Evolutionary conservation across 2,113 vertebrate species (phyloP).

Genomic region (Rattus rattus): DNA sequence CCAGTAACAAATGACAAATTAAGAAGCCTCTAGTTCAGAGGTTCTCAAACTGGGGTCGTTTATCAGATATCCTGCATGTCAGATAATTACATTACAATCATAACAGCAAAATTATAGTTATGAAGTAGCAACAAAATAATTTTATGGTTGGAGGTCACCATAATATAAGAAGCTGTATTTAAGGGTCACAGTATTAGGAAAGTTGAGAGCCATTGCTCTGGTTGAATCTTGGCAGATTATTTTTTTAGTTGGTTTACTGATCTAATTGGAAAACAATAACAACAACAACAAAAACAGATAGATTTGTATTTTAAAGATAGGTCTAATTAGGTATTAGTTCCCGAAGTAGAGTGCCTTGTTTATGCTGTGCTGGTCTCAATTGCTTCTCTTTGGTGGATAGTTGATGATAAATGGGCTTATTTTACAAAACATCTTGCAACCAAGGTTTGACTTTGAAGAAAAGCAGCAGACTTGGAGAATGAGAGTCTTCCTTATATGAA

Average conservation of each 20-base stretch:
- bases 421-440: not conserved
- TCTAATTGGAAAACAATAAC: not conserved
- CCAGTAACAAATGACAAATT: constrained; percentile 3
- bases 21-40: constrained; percentile 3
- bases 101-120: not conserved
- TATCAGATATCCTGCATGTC: not conserved
- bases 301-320: not conserved
- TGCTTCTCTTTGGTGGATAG: not conserved
- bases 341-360: not conserved
- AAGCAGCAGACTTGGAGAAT: not conserved
- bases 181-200: not conserved
- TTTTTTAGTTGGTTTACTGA: not conserved
- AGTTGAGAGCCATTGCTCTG: not conserved
- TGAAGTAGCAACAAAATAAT: not conserved
- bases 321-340: not conserved
- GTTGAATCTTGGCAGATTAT: not conserved
- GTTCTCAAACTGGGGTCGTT: not conserved
- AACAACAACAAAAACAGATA: not conserved
- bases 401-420: not conserved
- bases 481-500: not conserved
- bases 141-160: not conserved
- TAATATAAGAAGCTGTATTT: not conserved
- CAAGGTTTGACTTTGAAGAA: constrained; percentile 29
- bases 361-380: not conserved
- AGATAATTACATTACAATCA: not conserved